Percentiles rank a stretch among this genome's conserved stretches.
Evolutionary conservation across 2,888 invertebrate species (phyloP).

Genomic region (Dryomyza anilis): DNA sequence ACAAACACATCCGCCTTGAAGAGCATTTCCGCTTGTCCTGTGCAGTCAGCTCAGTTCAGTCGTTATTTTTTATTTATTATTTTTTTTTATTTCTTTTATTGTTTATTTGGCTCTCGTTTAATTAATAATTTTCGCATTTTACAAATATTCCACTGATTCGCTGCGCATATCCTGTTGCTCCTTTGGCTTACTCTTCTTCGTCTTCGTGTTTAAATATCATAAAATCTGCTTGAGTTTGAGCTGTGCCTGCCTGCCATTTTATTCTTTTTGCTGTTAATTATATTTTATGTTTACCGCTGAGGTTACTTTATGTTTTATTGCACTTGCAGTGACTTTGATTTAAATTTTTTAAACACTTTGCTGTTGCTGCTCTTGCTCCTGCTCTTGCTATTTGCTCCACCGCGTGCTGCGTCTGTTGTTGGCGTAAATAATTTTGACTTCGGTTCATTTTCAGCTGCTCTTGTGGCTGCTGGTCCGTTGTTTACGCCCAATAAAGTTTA

Average conservation of each 20-base stretch:
- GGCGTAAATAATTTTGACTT: not conserved
- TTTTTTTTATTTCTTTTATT: no score
- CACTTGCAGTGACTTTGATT: not conserved
- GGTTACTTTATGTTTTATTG: not conserved
- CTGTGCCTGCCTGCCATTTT: not conserved
- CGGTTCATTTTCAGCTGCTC: not conserved
- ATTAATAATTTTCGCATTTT: conserved; percentile 9
- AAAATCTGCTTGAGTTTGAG: conserved; percentile 3
- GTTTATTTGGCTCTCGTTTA: not conserved
- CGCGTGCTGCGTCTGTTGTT: not conserved
- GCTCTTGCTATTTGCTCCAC: not conserved
- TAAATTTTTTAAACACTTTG: no score
- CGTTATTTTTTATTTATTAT: no score
- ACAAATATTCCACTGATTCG: not conserved
- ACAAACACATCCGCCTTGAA: not conserved
- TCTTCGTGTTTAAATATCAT: not conserved
- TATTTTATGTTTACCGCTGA: not conserved
- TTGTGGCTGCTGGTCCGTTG: not conserved
- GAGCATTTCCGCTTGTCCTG: not conserved
- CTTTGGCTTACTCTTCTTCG: not conserved
- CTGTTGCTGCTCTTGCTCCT: not conserved
- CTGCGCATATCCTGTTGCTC: not conserved
- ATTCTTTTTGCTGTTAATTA: not conserved
- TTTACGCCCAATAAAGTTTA: not conserved
- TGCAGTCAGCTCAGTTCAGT: not conserved